A percentile compares a stretch with the other conserved stretches of the same genome.
Conservation (phyloP, 1,140 invertebrate genomes). For the Aethina tumida region DNA sequence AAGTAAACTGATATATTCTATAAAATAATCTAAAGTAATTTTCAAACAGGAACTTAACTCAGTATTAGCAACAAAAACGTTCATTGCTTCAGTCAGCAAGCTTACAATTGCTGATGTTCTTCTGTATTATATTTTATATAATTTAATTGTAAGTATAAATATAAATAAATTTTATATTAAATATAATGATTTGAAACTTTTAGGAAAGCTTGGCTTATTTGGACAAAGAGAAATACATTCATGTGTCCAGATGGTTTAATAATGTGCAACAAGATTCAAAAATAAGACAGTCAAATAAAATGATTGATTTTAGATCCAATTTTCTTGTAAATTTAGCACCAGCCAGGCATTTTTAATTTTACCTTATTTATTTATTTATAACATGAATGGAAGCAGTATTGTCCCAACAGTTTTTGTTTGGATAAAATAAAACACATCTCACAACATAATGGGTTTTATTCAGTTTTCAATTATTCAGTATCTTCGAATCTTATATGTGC, state of each 20-base stretch:
- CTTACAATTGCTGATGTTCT: conserved; percentile 48
- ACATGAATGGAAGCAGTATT: no score
- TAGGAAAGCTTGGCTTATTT: conserved; percentile 41
- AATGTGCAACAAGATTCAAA: conserved; percentile 50
- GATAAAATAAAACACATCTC: no score
- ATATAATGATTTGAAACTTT: conserved; percentile 19
- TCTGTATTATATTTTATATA: conserved; percentile 45
- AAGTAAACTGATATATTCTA: conserved; percentile 1
- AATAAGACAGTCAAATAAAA: conserved; percentile 42
- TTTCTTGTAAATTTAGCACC: conserved; percentile 39
- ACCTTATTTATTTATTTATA: no score
- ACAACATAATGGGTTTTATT: no score
- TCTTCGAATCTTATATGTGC: conserved; percentile 55
- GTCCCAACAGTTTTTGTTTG: no score
- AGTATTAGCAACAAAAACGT: conserved; percentile 41
- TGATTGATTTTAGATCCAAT: conserved; percentile 48
- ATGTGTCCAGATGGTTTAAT: conserved; percentile 57
- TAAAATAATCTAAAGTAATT: background rate
- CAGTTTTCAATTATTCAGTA: conserved; percentile 17
- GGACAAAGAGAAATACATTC: conserved; percentile 50
- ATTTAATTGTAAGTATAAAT: conserved; percentile 40
- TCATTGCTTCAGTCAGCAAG: conserved; percentile 44
- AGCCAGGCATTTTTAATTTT: conserved; percentile 35
- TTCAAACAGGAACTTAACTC: conserved; percentile 42
- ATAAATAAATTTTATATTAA: conserved; percentile 5